phyloP scores from a whole-genome alignment of 2,888 invertebrate species.

The Sthenelais limicola region DNA sequence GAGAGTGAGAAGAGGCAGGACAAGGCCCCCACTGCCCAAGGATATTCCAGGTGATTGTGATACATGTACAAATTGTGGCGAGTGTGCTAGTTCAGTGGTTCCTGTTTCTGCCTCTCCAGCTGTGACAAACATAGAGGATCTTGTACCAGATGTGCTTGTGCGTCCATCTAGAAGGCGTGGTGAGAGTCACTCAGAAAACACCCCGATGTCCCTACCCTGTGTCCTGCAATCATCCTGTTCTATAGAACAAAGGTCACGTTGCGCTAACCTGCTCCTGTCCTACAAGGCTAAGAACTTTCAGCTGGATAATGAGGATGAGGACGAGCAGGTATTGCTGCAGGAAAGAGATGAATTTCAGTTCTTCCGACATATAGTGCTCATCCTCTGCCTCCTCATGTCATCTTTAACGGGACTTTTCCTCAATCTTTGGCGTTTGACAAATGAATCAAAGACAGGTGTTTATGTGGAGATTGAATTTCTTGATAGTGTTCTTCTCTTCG shows the following conservation, averaged over 20 bases:
- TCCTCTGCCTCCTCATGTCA: slow-evolving; percentile 84
- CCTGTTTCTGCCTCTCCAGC: too few species aligned
- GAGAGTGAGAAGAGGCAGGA: too few species aligned
- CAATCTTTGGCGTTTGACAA: slow-evolving; percentile 71
- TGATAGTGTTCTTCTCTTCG: slow-evolving; percentile 90
- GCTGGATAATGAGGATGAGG: slow-evolving; percentile 25
- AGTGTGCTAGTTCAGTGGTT: too few species aligned
- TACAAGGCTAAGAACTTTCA: slow-evolving; percentile 33
- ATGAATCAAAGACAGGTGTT: slow-evolving; percentile 81
- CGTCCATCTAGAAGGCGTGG: background rate
- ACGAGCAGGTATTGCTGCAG: slow-evolving; percentile 34
- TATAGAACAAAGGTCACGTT: slow-evolving; percentile 47
- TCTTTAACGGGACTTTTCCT: slow-evolving; percentile 84
- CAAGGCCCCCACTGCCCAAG: too few species aligned
- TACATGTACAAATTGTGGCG: too few species aligned
- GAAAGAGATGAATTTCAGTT: slow-evolving; percentile 61
- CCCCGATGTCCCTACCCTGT: background rate
- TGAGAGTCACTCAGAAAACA: slow-evolving; percentile 14
- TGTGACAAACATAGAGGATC: slow-evolving; percentile 58
- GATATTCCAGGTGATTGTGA: too few species aligned
- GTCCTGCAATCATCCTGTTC: background rate
- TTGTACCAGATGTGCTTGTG: slow-evolving; percentile 51
- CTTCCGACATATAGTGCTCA: slow-evolving; percentile 83
- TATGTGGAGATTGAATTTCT: slow-evolving; percentile 94
- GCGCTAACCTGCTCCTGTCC: slow-evolving; percentile 57